Evolutionary conservation across 2,113 vertebrate genomes (phyloP).

Genomic region (Regulus satrapa): DNA sequence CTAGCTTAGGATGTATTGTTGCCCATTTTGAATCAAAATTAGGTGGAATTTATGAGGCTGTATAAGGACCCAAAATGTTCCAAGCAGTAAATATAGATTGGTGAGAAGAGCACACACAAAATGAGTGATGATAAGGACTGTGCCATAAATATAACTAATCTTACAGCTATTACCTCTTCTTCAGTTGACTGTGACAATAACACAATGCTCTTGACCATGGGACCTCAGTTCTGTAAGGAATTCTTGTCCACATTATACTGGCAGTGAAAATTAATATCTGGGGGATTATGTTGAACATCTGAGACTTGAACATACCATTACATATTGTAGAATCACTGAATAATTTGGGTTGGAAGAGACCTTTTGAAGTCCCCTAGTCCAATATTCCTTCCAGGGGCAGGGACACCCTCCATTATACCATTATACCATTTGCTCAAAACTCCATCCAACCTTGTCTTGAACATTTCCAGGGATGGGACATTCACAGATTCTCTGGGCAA

Average conservation of each 20-base stretch:
- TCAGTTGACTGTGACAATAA: background rate
- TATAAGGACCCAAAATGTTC: background rate
- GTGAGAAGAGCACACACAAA: background rate
- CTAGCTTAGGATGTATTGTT: background rate
- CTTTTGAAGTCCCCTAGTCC: background rate
- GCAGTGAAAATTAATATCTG: background rate
- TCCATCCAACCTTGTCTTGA: background rate
- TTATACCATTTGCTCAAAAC: background rate
- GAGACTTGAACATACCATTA: background rate
- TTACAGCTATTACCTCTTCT: background rate
- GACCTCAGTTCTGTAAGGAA: background rate
- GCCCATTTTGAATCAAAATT: background rate
- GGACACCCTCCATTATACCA: background rate
- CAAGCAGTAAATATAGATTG: conserved; percentile 18
- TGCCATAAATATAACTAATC: conserved; percentile 4
- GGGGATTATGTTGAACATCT: background rate
- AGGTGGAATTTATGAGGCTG: conserved; percentile 7
- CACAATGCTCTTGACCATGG: background rate
- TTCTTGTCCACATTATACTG: background rate
- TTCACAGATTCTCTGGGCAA: background rate
- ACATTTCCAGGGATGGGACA: background rate
- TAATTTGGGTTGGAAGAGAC: background rate
- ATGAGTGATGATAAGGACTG: background rate
- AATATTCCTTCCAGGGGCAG: background rate
- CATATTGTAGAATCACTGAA: background rate